Conservation (phyloP, 2,888 invertebrate genomes). For the Siphlonurus alternatus region DNA sequence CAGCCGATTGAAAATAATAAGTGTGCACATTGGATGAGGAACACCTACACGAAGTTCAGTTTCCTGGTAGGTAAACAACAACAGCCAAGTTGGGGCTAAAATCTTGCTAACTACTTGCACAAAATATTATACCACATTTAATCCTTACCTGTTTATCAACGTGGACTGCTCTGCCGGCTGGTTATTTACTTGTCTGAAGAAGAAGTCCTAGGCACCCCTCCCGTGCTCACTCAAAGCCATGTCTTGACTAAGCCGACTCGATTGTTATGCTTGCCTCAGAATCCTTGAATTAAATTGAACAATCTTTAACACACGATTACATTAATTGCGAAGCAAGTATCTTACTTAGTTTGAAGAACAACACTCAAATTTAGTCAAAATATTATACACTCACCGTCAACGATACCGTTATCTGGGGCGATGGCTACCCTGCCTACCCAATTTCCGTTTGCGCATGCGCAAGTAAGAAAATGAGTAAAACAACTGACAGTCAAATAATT, state of each 20-base stretch:
- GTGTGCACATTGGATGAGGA: background rate
- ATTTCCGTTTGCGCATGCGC: conserved; percentile 16
- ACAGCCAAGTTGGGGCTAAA: too few species aligned
- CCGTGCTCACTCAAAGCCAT: background rate
- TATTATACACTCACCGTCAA: background rate
- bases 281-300: background rate
- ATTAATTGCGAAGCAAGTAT: too few species aligned
- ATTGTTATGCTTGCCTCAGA: background rate
- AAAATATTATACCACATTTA: too few species aligned
- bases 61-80: background rate
- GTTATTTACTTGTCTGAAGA: background rate
- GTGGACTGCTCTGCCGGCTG: background rate
- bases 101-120: too few species aligned
- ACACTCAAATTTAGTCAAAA: background rate
- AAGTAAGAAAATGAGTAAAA: conserved; percentile 7
- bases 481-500: too few species aligned
- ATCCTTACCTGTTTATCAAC: background rate
- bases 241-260: background rate
- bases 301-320: too few species aligned
- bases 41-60: background rate
- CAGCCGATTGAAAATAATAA: background rate
- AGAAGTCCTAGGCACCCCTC: background rate
- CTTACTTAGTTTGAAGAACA: too few species aligned
- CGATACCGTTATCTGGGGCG: conserved; percentile 16
- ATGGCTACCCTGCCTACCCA: conserved; percentile 17